These are phyloP conservation scores for Kryphioiulus occultus DNA, from an alignment of 2,888 invertebrate genomes.

Conservation along the genomic window DNA sequence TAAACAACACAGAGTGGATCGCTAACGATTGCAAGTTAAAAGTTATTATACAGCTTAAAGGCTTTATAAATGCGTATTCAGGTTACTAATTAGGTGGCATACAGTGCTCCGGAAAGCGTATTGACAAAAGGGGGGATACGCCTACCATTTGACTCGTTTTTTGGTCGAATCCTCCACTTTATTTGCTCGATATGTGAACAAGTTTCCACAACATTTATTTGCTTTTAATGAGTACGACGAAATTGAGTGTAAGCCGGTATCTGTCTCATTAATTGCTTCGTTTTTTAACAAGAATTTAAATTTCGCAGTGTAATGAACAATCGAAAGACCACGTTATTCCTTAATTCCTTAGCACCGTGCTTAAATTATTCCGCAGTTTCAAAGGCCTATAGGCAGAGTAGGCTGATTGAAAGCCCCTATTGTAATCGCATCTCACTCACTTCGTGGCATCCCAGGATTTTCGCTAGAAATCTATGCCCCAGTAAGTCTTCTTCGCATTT, in stretches of 20 bases:
- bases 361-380: constrained; percentile 4
- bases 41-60: background rate
- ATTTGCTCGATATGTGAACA: background rate
- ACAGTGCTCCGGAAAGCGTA: background rate
- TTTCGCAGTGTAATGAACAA: constrained; percentile 17
- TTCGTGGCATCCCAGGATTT: background rate
- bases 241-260: constrained; percentile 26
- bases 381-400: background rate
- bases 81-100: background rate
- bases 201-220: background rate
- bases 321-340: constrained; percentile 18
- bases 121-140: background rate
- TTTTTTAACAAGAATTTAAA: constrained; percentile 16
- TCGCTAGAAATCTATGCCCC: background rate
- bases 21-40: background rate
- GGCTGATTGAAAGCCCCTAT: constrained; percentile 11
- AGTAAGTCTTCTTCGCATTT: background rate
- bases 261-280: constrained; percentile 20
- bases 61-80: background rate
- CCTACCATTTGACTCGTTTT: background rate
- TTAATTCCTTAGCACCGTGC: constrained; percentile 9
- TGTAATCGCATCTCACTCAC: background rate
- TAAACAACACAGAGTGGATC: background rate
- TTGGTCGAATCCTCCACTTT: background rate
- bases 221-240: constrained; percentile 6